Percentiles rank a stretch among this genome's conserved stretches.
Conservation (phyloP, 2,888 invertebrate species). For the Spialia ferax region DNA sequence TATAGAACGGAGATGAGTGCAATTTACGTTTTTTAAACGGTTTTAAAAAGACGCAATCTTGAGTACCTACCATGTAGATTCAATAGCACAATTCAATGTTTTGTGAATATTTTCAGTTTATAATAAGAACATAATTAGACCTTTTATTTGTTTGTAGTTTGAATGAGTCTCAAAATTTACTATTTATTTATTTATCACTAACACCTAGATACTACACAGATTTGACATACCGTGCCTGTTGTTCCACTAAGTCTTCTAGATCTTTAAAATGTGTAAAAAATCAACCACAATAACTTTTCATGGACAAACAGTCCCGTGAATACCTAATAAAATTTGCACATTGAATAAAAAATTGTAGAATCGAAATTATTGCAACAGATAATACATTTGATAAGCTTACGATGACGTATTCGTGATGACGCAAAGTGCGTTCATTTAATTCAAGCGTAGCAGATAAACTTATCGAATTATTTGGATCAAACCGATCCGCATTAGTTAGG, state of each 20-base stretch:
- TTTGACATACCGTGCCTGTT: background rate
- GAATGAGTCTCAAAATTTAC: no score
- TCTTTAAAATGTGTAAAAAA: background rate
- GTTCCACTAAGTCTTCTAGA: background rate
- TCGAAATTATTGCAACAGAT: conserved; percentile 13
- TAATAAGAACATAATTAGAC: no score
- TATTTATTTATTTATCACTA: no score
- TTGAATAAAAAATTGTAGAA: background rate
- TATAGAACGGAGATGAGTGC: no score
- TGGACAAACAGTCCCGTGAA: background rate
- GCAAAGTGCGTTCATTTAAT: conserved; percentile 10
- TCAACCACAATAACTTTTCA: background rate
- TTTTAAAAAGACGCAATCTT: no score
- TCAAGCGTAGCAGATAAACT: background rate
- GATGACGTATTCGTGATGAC: conserved; percentile 32
- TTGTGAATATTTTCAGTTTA: no score
- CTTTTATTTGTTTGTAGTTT: no score
- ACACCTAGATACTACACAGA: no score
- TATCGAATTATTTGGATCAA: conserved; percentile 18
- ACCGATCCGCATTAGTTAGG: conserved; percentile 12
- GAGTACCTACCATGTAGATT: no score
- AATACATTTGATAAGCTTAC: conserved; percentile 10
- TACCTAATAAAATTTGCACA: conserved; percentile 2
- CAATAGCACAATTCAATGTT: no score
- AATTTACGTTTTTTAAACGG: no score